A percentile compares a stretch with the other conserved stretches of the same genome.
Evolutionary conservation across 2,113 vertebrate genomes (phyloP).

Genomic region (Hemiscyllium ocellatum): DNA sequence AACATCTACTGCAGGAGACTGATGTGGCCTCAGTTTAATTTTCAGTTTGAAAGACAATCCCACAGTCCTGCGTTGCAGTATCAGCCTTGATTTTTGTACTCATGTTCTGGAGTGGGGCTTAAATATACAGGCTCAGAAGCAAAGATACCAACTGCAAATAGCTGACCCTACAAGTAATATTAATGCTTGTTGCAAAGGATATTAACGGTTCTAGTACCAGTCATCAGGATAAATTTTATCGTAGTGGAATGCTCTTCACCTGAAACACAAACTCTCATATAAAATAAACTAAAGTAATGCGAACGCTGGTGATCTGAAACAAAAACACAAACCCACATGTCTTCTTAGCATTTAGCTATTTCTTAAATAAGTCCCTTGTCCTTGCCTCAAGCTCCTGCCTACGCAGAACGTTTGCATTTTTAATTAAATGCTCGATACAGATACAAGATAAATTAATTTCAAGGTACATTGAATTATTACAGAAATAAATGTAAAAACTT

Average conservation of each 20-base stretch:
- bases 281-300: too few species aligned
- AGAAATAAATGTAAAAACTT: background rate
- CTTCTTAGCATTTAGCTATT: background rate
- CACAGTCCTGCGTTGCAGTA: background rate
- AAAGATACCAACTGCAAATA: background rate
- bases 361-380: background rate
- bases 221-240: background rate
- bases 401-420: background rate
- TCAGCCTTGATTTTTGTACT: background rate
- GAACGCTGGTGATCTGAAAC: too few species aligned
- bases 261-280: background rate
- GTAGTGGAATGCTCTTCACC: background rate
- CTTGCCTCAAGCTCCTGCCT: background rate
- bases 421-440: background rate
- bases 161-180: background rate
- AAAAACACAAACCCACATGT: background rate
- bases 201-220: background rate
- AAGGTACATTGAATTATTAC: background rate
- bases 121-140: background rate
- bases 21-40: background rate
- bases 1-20: background rate
- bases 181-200: background rate
- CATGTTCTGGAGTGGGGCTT: background rate
- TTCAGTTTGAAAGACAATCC: background rate
- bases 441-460: background rate